Evolutionary conservation across 2,113 vertebrate genomes (phyloP), one percentile per base, ranked within the genome.

Genomic region (Bubalus kerabau): DNA sequence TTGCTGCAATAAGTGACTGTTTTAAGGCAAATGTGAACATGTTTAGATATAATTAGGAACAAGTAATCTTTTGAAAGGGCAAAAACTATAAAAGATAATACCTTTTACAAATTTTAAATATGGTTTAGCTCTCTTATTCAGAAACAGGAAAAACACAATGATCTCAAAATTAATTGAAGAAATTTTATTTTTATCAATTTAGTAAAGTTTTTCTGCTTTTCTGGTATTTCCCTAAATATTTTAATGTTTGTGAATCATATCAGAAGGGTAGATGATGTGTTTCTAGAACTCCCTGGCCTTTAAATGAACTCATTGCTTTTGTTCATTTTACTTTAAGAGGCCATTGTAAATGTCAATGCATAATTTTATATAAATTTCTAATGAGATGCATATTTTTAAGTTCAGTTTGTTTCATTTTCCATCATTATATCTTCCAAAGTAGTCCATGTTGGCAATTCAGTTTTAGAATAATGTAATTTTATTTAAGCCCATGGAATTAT

Each of bases 21-120:
- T 96, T 97, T 91, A 97, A 97, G 82, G 84, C n/a, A 97, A 59
- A 95, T 85, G 19, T 83, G 50, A 95, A 71, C 46, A 80, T 83
- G 46, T 89, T 97, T 95, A 71, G 67, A 88, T 87, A 91, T 94
- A 97, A 96, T 96, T 96, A 88, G 43, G 14, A 94, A 76, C 14
- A 82, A 76, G 26, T 62, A 74, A 90, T 91, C 24, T 32, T 83
- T 67, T 82, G 23, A 94, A 94, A 89, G 84, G 21, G 10, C 40
- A 64, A 88, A 97, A 81, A 90, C 32, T 36, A n/a, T 21, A 19
- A 19, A 40, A 74, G 40, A 64, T 92, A 92, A 90, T 28, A 85
- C 4, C 0, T 43, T 81, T 80, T 57, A 1, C 2, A 57, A 16
- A 32, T 80, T 91, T 91, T 15, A 1, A 43, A 90, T 90, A n/a